Evolutionary conservation across 1,140 invertebrate species (phyloP).

Genomic region (Subanguina moxae): DNA sequence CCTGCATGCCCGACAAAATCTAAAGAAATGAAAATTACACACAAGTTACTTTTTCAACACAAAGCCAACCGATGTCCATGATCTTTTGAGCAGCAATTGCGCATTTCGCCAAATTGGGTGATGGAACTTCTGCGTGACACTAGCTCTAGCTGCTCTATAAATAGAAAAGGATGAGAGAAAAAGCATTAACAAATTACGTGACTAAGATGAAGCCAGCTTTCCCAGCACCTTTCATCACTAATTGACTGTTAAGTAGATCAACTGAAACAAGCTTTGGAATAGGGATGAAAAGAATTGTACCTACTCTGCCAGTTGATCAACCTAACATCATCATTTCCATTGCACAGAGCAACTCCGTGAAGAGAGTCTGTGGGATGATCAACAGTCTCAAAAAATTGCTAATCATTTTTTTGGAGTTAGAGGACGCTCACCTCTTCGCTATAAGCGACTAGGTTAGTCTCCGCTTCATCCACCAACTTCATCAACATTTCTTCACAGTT

Average conservation of each 20-base stretch:
- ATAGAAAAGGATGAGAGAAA: too few relatives aligned
- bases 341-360: conserved; percentile 78
- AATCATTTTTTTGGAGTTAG: not conserved
- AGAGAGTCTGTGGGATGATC: conserved; percentile 66
- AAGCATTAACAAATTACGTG: conserved; percentile 64
- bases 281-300: not conserved
- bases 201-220: conserved; percentile 87
- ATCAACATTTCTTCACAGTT: conserved; percentile 77
- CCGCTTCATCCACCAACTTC: conserved; percentile 86
- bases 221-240: conserved; percentile 87
- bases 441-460: conserved; percentile 62
- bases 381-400: conserved; percentile 56
- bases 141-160: conserved; percentile 76
- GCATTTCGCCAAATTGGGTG: conserved; percentile 83
- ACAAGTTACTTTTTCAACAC: too few relatives aligned
- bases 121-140: conserved; percentile 83
- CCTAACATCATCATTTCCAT: conserved; percentile 75
- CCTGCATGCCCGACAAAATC: conserved; percentile 78
- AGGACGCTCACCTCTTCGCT: conserved; percentile 63
- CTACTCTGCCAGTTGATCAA: conserved; percentile 87
- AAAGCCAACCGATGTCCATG: conserved; percentile 76
- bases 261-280: conserved; percentile 65
- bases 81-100: conserved; percentile 83
- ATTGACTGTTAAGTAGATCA: conserved; percentile 89
- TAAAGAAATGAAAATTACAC: too few relatives aligned